These are phyloP conservation scores for Fragum whitleyi DNA, from an alignment of 2,888 invertebrate genomes.

Conservation along the genomic window DNA sequence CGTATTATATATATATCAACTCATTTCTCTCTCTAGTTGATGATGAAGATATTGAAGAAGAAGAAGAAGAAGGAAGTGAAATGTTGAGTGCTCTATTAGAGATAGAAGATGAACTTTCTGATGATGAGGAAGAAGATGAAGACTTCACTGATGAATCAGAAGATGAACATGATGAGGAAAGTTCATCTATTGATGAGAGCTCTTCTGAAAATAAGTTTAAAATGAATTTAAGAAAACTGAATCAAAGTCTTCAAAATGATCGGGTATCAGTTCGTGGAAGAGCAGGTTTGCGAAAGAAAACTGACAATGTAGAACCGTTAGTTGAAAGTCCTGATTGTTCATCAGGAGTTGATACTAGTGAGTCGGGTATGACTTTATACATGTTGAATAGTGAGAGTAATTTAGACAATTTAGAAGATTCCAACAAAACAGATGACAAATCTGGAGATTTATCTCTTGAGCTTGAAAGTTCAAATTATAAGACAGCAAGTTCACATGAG, in stretches of 20 bases:
- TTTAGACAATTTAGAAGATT: not conserved
- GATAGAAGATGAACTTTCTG: constrained; percentile 35
- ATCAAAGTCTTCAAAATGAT: constrained; percentile 12
- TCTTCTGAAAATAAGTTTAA: not conserved
- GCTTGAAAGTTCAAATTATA: not conserved
- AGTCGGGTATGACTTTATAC: not conserved
- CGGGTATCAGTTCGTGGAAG: not conserved
- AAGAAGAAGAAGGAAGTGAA: constrained; percentile 2
- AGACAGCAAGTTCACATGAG: not conserved
- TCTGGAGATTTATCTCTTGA: not conserved
- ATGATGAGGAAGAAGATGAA: constrained; percentile 35
- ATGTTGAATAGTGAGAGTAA: not conserved
- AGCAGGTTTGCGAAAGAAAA: not conserved
- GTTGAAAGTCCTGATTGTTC: not conserved
- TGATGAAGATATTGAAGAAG: not conserved
- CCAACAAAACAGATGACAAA: not conserved
- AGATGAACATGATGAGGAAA: constrained; percentile 3
- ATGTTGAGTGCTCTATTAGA: constrained; percentile 37
- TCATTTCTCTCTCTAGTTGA: too few relatives aligned
- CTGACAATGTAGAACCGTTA: not conserved
- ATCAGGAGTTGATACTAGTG: not conserved
- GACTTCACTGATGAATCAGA: constrained; percentile 1
- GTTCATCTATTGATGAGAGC: not conserved
- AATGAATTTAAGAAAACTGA: not conserved
- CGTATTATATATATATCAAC: too few relatives aligned